Evolutionary conservation across 2,888 invertebrate species (phyloP).

Genomic region (Cancer borealis): DNA sequence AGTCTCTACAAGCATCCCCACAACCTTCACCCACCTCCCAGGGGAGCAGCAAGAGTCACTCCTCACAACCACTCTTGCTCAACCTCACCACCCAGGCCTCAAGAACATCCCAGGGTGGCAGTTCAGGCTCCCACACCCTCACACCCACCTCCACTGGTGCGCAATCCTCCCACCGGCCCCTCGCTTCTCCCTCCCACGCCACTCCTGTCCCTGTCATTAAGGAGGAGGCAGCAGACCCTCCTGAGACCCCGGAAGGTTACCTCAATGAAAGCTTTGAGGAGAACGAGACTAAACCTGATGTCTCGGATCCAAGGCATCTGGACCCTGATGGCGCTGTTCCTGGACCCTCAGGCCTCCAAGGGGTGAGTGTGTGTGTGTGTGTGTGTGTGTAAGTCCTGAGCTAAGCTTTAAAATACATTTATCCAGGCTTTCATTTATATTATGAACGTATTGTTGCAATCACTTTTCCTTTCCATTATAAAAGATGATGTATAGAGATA

Average conservation of each 20-base stretch:
- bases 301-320: conserved; percentile 49
- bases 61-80: conserved; percentile 49
- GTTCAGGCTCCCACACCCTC: conserved; percentile 39
- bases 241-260: conserved; percentile 62
- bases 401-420: too few relatives aligned
- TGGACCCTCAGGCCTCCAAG: conserved; percentile 69
- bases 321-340: conserved; percentile 41
- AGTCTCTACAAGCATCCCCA: conserved; percentile 37
- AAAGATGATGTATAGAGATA: background rate
- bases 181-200: conserved; percentile 23
- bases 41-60: conserved; percentile 49
- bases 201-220: conserved; percentile 64
- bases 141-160: conserved; percentile 50
- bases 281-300: conserved; percentile 64
- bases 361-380: conserved; percentile 55
- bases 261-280: conserved; percentile 64
- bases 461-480: background rate
- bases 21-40: conserved; percentile 45
- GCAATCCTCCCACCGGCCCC: background rate
- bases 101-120: conserved; percentile 50
- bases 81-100: conserved; percentile 47
- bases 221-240: conserved; percentile 67
- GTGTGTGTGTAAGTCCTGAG: conserved; percentile 1
- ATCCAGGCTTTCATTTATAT: background rate
- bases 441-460: background rate